Percentiles rank a stretch among this genome's conserved stretches.
Conservation (phyloP, 2,113 vertebrate species). For the Lipophrys pholis region DNA sequence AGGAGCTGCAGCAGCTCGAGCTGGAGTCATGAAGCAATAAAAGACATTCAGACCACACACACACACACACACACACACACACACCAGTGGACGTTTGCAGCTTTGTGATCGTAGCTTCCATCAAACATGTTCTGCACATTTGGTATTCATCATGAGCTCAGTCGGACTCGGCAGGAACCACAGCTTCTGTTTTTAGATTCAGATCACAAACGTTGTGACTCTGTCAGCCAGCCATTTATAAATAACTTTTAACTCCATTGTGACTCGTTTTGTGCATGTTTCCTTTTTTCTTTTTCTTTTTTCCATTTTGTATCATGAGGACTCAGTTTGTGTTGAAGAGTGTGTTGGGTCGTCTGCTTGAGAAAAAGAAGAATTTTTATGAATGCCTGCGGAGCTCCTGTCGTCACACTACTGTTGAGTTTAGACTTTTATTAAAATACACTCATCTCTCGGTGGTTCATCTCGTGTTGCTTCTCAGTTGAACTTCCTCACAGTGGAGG, state of each 20-base stretch:
- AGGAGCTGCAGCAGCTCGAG: constrained; percentile 89
- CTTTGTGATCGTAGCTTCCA: constrained; percentile 41
- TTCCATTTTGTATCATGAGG: constrained; percentile 44
- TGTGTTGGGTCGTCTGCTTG: constrained; percentile 43
- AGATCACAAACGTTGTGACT: constrained; percentile 2
- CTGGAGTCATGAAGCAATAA: constrained; percentile 80
- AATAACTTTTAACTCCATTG: constrained; percentile 53
- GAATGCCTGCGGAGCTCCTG: constrained; percentile 10
- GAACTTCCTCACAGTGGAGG: background rate
- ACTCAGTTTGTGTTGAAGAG: constrained; percentile 30
- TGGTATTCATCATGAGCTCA: constrained; percentile 42
- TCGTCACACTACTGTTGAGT: constrained; percentile 27
- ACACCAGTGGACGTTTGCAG: constrained; percentile 55
- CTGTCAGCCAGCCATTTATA: constrained; percentile 30
- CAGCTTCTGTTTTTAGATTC: constrained; percentile 37
- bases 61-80: constrained; percentile 12
- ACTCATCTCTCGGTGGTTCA: constrained; percentile 25
- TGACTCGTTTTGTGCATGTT: constrained; percentile 50
- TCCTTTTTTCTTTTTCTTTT: constrained; percentile 63
- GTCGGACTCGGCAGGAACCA: constrained; percentile 4
- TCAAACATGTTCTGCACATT: constrained; percentile 44
- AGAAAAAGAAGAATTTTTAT: constrained; percentile 10
- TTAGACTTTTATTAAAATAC: constrained; percentile 49
- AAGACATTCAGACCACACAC: constrained; percentile 47
- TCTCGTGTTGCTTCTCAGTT: constrained; percentile 7